Conservation (phyloP, 2,113 vertebrate species). For the Xiphophorus couchianus region DNA sequence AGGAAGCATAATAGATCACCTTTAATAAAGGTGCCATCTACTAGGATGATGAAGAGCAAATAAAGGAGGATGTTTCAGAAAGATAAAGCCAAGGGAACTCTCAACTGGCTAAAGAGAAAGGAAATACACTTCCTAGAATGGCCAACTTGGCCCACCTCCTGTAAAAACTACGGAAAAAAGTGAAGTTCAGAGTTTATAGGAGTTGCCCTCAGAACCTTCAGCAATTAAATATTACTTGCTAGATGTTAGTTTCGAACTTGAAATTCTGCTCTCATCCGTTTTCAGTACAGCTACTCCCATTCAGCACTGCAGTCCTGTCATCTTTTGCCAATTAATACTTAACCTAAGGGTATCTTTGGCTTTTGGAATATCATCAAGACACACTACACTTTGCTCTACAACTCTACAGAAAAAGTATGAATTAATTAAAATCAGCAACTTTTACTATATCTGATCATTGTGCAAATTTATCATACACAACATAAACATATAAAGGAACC, state of each 20-base stretch:
- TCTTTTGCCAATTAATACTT: slow-evolving; percentile 19
- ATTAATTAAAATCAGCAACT: not conserved
- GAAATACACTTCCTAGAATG: too few species aligned
- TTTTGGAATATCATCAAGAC: slow-evolving; percentile 4
- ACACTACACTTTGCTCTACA: not conserved
- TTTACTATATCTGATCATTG: not conserved
- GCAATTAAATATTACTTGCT: too few species aligned
- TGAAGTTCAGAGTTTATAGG: too few species aligned
- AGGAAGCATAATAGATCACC: too few species aligned
- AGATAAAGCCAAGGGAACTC: too few species aligned
- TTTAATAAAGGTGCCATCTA: too few species aligned
- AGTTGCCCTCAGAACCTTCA: too few species aligned
- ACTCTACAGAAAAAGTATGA: not conserved
- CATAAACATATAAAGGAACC: not conserved
- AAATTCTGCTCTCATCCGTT: slow-evolving; percentile 11
- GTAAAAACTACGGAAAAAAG: too few species aligned
- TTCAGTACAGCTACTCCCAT: not conserved
- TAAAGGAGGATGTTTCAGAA: too few species aligned
- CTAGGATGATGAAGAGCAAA: too few species aligned
- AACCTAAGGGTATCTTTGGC: slow-evolving; percentile 26
- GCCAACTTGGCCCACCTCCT: too few species aligned
- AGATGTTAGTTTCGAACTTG: not conserved
- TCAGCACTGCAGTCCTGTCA: not conserved
- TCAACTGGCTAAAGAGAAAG: too few species aligned
- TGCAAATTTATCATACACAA: not conserved